These are phyloP conservation scores for Pachycephus smyrnensis DNA, from an alignment of 2,888 invertebrate species.

Conservation along the genomic window DNA sequence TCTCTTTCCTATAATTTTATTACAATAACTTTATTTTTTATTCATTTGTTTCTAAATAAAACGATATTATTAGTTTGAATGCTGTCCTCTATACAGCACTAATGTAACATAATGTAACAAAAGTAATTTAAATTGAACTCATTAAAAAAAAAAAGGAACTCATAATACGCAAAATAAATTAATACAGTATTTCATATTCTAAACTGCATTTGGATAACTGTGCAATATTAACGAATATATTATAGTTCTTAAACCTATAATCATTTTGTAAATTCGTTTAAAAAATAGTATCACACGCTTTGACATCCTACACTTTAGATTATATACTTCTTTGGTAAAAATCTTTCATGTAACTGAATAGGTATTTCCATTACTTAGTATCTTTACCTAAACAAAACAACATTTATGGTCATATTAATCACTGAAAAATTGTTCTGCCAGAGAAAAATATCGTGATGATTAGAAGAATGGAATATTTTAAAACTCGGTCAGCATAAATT, in stretches of 20 bases:
- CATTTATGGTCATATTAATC: not conserved
- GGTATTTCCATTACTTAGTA: not conserved
- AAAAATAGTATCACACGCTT: not conserved
- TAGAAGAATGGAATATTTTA: not conserved
- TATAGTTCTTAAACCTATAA: not conserved
- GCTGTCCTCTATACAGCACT: not conserved
- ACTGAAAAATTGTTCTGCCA: not conserved
- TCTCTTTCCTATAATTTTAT: not conserved
- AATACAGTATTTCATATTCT: not conserved
- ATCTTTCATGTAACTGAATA: not conserved
- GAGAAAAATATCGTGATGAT: not conserved
- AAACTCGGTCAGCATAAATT: slow-evolving; percentile 39
- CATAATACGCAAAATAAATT: not conserved
- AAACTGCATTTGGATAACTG: not conserved
- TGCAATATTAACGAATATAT: not conserved
- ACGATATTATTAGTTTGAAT: not conserved
- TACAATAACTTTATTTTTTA: not conserved
- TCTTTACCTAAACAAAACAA: not conserved
- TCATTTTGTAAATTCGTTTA: not conserved
- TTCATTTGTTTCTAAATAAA: not conserved
- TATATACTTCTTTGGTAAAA: not conserved
- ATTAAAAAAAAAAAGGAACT: not conserved
- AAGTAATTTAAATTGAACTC: not conserved
- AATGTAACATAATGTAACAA: not conserved
- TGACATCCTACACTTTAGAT: not conserved